Percentiles rank a stretch among this genome's conserved stretches.
Conservation (phyloP, 2,888 invertebrate genomes). For the Monoplex corrugatus region DNA sequence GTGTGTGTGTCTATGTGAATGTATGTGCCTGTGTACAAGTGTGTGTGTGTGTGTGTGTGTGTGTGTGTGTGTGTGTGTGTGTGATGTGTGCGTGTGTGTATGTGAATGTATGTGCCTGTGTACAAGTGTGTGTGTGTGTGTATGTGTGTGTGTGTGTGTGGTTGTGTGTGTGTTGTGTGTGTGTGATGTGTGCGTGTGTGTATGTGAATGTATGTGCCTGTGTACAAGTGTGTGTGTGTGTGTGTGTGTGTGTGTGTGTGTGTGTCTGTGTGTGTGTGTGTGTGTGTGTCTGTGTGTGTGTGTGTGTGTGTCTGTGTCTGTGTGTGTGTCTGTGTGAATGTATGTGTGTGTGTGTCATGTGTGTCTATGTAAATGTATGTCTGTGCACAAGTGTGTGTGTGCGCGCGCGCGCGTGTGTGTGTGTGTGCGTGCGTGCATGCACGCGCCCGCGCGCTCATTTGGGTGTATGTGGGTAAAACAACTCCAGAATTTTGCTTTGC, state of each 20-base stretch:
- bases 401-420: not conserved
- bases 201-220: not conserved
- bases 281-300: not conserved
- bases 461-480: not conserved
- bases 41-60: not conserved
- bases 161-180: no score
- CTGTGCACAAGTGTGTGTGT: not conserved
- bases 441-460: not conserved
- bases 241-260: not conserved
- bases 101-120: not conserved
- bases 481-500: no score
- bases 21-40: not conserved
- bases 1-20: not conserved
- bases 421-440: not conserved
- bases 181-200: not conserved
- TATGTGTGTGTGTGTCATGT: not conserved
- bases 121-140: not conserved
- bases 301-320: constrained; percentile 21
- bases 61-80: not conserved
- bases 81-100: not conserved
- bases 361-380: not conserved
- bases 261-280: not conserved
- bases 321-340: not conserved
- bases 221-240: not conserved
- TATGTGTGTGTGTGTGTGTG: no score